These are phyloP conservation scores for Hybognathus amarus DNA, from an alignment of 2,797 vertebrate genomes.

Conservation along the genomic window DNA sequence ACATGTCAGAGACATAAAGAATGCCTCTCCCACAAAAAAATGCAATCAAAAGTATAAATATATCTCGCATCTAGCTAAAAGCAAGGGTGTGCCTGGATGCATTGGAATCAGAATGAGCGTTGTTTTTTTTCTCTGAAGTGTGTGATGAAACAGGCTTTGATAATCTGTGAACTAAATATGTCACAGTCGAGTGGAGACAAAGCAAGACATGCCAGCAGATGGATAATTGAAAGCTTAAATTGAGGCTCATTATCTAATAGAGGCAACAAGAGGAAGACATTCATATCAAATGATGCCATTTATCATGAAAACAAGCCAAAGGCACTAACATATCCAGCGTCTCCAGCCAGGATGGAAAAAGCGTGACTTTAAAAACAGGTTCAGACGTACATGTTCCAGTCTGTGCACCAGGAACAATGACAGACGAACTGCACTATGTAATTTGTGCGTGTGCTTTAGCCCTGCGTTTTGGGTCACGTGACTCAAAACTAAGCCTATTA, in stretches of 20 bases:
- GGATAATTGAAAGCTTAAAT: slow-evolving; percentile 28
- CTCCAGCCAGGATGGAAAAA: slow-evolving; percentile 8
- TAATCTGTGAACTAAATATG: slow-evolving; percentile 37
- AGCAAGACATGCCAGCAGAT: slow-evolving; percentile 16
- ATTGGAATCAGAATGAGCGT: slow-evolving; percentile 11
- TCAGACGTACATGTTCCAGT: neutral
- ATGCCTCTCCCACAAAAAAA: neutral
- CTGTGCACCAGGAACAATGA: slow-evolving; percentile 14
- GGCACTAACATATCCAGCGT: slow-evolving; percentile 7
- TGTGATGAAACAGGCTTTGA: slow-evolving; percentile 21
- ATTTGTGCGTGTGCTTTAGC: slow-evolving; percentile 20
- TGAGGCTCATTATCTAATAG: slow-evolving; percentile 32
- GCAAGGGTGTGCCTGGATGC: slow-evolving; percentile 21
- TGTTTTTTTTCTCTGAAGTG: slow-evolving; percentile 34
- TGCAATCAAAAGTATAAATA: slow-evolving; percentile 16
- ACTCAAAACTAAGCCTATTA: slow-evolving; percentile 3
- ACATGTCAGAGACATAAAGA: neutral
- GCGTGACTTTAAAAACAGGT: slow-evolving; percentile 1
- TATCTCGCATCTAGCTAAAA: slow-evolving; percentile 11
- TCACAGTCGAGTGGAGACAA: slow-evolving; percentile 30
- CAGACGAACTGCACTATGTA: neutral
- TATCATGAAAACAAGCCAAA: slow-evolving; percentile 29
- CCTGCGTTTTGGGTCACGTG: neutral
- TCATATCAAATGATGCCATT: neutral
- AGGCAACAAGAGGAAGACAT: slow-evolving; percentile 11